Conservation (phyloP, 2,113 vertebrate species). For the Burhinus oedicnemus region DNA sequence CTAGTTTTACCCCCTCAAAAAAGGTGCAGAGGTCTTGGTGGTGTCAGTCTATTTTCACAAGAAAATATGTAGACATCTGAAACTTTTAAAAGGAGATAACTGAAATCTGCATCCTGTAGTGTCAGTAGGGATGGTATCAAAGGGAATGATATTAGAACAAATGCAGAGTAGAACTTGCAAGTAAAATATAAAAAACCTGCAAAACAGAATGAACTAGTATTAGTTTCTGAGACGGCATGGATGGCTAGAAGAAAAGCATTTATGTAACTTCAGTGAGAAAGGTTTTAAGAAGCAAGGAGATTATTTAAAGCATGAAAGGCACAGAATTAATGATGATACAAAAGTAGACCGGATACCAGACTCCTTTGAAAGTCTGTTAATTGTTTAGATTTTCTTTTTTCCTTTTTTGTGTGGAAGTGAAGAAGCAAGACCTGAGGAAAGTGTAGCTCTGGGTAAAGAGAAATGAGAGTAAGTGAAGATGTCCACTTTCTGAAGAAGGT, state of each 20-base stretch:
- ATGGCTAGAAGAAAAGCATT: neutral
- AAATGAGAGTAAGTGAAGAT: neutral
- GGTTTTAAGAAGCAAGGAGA: neutral
- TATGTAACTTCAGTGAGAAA: neutral
- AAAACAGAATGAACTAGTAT: neutral
- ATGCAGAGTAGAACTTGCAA: neutral
- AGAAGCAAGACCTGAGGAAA: neutral
- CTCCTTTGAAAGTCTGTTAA: neutral
- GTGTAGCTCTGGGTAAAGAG: neutral
- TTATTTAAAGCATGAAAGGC: neutral
- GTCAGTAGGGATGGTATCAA: neutral
- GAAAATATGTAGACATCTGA: neutral
- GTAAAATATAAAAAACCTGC: neutral
- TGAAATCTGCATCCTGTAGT: neutral
- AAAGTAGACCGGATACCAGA: neutral
- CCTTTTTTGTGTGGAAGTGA: neutral
- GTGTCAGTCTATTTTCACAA: neutral
- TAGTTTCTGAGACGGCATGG: neutral
- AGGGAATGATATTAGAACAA: neutral
- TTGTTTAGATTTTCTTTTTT: neutral
- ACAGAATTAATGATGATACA: neutral
- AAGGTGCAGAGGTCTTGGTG: neutral
- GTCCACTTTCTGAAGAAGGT: neutral
- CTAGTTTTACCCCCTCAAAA: neutral
- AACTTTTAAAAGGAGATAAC: neutral